Base-by-base conservation (phyloP, 2,888 invertebrate genomes). In the Acutogordius australiensis region DNA sequence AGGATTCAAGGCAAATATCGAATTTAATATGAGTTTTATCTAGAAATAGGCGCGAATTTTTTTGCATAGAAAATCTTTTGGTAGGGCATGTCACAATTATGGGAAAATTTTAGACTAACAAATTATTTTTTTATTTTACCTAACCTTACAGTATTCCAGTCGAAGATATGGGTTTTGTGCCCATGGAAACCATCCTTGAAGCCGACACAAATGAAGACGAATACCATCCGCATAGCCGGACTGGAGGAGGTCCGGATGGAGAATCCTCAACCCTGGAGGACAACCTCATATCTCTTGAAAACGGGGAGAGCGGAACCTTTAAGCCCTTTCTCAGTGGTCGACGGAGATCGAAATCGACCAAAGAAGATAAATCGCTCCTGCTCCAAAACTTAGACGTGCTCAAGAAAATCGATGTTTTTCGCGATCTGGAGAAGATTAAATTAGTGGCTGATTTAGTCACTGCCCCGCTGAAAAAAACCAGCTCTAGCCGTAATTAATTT, bases 121-220 rank as follows among this genome's bases (percentile, higher is more conserved):
- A n/a, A n/a, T n/a, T n/a, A n/a, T n/a, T n/a, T n/a, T n/a, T n/a
- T n/a, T n/a, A n/a, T n/a, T n/a, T n/a, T n/a, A n/a, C n/a, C n/a
- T 51, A 18, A 4, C 23, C 27, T 51, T 18, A 4, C 30, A 57
- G 58, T 29, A 57, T 57, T 18, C 30, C 58, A 18, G 28, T 29
- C 18, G 58, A 57, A 57, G 58, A 57, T 29, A 57, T 57, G 58
- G 58, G 30, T 8, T 29, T 57, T 18, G 30, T 57, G 13, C 58
- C 58, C 4, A 57, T 57, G 58, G 58, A 57, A 4, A 28, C 58
- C 26, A 57, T 57, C 8, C 26, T 57, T 28, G 58, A 57, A 23
- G 58, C 51, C 13, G 51, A 51, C 51, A 51, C 51, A 23, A 51
- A 51, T 23, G 51, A 51, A 23, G 51, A 51, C 51, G 51, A 51